Evolutionary conservation across 2,888 invertebrate species (phyloP).

Genomic region (Drosophila dives): DNA sequence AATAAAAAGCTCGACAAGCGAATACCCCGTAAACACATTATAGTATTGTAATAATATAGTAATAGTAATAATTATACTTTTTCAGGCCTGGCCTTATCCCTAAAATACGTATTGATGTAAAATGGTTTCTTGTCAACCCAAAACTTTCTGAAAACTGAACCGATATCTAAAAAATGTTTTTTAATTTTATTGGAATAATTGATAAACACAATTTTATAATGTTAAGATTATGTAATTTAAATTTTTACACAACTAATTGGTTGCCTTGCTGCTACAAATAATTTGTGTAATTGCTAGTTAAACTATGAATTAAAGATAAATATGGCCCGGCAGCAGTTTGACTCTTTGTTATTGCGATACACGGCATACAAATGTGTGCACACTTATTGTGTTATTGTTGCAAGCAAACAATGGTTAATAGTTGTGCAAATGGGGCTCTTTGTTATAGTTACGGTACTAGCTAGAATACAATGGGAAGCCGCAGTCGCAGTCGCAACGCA

Average conservation of each 20-base stretch:
- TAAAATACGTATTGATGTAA: not conserved
- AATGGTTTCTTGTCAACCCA: not conserved
- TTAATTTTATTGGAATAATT: not conserved
- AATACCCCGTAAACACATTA: not conserved
- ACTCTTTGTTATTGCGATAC: not conserved
- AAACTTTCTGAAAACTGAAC: not conserved
- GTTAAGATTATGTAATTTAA: not conserved
- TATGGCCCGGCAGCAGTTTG: conserved; percentile 4
- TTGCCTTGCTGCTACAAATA: not conserved
- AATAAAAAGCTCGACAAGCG: not conserved
- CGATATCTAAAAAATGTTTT: not conserved
- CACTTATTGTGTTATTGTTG: not conserved
- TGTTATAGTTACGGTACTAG: not conserved
- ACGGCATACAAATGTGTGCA: not conserved
- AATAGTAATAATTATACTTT: not conserved
- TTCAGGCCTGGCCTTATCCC: not conserved
- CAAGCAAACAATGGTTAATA: conserved; percentile 14
- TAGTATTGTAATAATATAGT: not conserved
- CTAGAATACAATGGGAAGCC: not conserved
- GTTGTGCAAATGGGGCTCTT: conserved; percentile 4
- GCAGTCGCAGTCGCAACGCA: not conserved
- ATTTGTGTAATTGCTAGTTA: conserved; percentile 1
- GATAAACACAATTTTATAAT: not conserved
- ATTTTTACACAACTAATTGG: not conserved
- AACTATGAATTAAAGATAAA: conserved; percentile 1